Evolutionary conservation across 2,888 invertebrate genomes (phyloP), one percentile per base, ranked within the genome.

Genomic region (Drosophila pullipes): DNA sequence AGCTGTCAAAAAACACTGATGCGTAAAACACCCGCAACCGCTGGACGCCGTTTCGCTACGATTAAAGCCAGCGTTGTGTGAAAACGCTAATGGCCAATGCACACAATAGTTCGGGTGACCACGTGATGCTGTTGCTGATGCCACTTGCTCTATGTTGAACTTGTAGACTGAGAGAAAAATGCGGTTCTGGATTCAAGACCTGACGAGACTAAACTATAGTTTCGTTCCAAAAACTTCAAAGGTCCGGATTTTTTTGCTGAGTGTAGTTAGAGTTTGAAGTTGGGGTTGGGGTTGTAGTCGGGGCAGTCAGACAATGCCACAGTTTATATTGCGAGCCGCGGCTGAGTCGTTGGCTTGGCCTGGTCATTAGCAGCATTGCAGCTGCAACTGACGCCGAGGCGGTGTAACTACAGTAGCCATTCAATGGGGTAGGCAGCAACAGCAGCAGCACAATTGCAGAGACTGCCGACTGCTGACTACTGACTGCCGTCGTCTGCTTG

Each of bases 351-450:
- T 74, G 76, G 75, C 79, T 76, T 74, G 70, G 84, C 75, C 85
- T 82, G 88, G 81, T 87, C 89, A 87, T 87, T 88, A 87, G 89
- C 87, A 86, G 81, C 81, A 82, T 82, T 88, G 85, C 86, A 87
- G 88, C 88, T 88, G 87, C 87, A 88, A 77, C 84, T 69, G 80
- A 74, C 60, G 81, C 69, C 67, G 75, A 78, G 66, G 64, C 79
- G 69, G 79, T 79, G 79, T 81, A 81, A 81, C 81, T 75, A 78
- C 74, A 73, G 83, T 76, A 80, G 85, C 82, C 61, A 68, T 78
- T 77, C 77, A 77, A 70, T 30, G 78, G 65, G 57, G 77, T 52
- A 74, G 52, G 78, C 81, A 69, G 64, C 71, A 60, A 10, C 63
- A 66, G 55, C 67, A 76, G 74, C 66, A 61, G 64, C 70, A 72